Conservation (phyloP, 1,140 invertebrate genomes). For the Spodoptera frugiperda region DNA sequence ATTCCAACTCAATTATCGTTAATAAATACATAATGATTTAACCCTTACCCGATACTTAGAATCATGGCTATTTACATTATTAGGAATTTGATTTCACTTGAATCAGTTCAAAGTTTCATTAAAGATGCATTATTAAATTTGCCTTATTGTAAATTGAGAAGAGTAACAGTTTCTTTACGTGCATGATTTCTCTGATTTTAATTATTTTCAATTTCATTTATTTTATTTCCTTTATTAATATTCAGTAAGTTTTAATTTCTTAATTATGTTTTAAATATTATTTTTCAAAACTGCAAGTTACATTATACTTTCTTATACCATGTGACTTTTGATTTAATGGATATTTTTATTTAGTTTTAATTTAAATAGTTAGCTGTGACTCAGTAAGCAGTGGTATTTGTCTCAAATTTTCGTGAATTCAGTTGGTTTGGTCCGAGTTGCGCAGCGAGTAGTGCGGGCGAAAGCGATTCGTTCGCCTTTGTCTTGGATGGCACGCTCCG, state of each 20-base stretch:
- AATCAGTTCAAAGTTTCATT: no score
- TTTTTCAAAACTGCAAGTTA: slow-evolving; percentile 46
- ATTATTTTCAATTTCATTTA: neutral
- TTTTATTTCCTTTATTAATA: slow-evolving; percentile 38
- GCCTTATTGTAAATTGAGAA: no score
- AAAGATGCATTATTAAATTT: no score
- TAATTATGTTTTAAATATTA: slow-evolving; percentile 12
- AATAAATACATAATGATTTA: no score
- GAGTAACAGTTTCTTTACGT: slow-evolving; percentile 19
- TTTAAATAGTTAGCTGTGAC: slow-evolving; percentile 40
- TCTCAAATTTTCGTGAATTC: slow-evolving; percentile 49
- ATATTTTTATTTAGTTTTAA: slow-evolving; percentile 49
- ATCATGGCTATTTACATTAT: no score
- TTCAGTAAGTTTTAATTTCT: slow-evolving; percentile 46
- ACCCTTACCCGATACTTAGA: no score
- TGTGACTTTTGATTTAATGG: slow-evolving; percentile 45
- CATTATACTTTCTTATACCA: slow-evolving; percentile 32
- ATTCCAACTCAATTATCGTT: no score
- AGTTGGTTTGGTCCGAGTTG: slow-evolving; percentile 17
- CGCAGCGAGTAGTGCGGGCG: slow-evolving; percentile 7
- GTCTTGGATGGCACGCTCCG: slow-evolving; percentile 47
- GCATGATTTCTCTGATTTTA: slow-evolving; percentile 8
- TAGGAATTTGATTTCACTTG: no score
- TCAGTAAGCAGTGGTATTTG: slow-evolving; percentile 47
- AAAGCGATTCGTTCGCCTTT: neutral